phyloP scores from a whole-genome alignment of 2,113 vertebrate species.

The Trogon melanurus region DNA sequence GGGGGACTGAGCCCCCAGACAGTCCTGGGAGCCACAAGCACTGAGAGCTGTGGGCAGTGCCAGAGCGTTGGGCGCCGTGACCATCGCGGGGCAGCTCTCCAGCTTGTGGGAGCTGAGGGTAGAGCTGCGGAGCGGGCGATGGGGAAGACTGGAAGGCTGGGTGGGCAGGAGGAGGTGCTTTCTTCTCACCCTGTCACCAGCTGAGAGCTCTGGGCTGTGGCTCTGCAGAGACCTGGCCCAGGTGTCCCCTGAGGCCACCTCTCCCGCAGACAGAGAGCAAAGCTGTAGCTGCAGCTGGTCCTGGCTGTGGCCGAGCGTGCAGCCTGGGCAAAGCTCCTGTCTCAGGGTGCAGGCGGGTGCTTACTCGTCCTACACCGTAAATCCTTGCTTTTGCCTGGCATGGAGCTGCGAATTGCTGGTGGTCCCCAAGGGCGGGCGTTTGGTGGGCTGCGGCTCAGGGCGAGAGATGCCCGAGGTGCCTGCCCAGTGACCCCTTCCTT shows the following conservation, averaged over 20 bases:
- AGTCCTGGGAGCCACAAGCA: neutral
- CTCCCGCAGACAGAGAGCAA: neutral
- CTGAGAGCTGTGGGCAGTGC: neutral
- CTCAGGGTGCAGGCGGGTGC: neutral
- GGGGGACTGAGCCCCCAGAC: neutral
- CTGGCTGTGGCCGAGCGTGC: neutral
- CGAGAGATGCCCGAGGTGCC: neutral
- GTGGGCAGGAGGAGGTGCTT: neutral
- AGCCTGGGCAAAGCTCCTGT: neutral
- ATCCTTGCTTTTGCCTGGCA: neutral
- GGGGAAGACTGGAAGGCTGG: neutral
- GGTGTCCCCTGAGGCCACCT: neutral
- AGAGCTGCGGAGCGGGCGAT: too few relatives aligned
- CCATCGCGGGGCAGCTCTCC: accelerated
- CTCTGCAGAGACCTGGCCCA: neutral
- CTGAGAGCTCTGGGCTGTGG: neutral
- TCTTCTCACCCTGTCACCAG: neutral
- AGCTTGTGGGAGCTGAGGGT: neutral
- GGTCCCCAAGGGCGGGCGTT: neutral
- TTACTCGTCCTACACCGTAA: accelerated
- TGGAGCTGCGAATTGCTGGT: neutral
- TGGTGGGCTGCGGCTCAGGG: neutral
- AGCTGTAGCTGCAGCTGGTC: neutral
- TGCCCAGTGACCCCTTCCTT: neutral
- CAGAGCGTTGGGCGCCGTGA: neutral